Evolutionary conservation across 2,113 vertebrate species (phyloP), one percentile per base, ranked within the genome.

Genomic region (Ptilorrhoa leucosticta): DNA sequence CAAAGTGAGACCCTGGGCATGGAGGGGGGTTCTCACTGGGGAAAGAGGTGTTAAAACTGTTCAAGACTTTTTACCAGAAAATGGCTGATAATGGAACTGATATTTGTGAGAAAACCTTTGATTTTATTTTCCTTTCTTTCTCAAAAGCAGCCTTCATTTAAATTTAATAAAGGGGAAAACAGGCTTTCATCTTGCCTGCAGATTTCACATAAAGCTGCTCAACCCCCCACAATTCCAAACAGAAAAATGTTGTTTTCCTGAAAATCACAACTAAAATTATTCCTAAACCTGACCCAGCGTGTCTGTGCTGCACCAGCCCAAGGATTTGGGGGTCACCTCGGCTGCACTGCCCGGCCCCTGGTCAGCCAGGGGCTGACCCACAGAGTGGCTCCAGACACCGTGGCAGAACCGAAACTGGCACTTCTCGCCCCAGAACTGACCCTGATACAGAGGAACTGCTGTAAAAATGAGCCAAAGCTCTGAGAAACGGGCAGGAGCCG

Each of bases 81-180:
- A 76, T 27, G 35, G 68, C 76, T 10, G 24, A 84, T 69, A 58
- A 58, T 44, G 68, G 40, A 60, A 70, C 81, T 50, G 56, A 53
- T 81, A 54, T 45, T 39, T 66, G 90, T 53, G 81, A 78, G 65
- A 47, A 57, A 24, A 81, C 56, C 94, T 93, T 81, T 73, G 65
- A 83, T 87, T 91, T 89, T 66, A 63, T 58, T 84, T 85, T 91
- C 40, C 65, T 81, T 81, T 56, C 44, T 50, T 77, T 84, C 84
- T 91, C 54, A 84, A 89, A 94, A 90, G 87, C 45, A 71, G 72
- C 70, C 83, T 93, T 97, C 90, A 94, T 93, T 95, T 89, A 94
- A 94, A 91, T 94, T 91, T 89, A 96, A 97, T 94, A 87, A 87
- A 91, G 70, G 73, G 54, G 33, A 77, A 78, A 81, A 26, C 83